Evolutionary conservation across 2,888 invertebrate genomes (phyloP), one percentile per base, ranked within the genome.

Genomic region (Macrophya annulata): DNA sequence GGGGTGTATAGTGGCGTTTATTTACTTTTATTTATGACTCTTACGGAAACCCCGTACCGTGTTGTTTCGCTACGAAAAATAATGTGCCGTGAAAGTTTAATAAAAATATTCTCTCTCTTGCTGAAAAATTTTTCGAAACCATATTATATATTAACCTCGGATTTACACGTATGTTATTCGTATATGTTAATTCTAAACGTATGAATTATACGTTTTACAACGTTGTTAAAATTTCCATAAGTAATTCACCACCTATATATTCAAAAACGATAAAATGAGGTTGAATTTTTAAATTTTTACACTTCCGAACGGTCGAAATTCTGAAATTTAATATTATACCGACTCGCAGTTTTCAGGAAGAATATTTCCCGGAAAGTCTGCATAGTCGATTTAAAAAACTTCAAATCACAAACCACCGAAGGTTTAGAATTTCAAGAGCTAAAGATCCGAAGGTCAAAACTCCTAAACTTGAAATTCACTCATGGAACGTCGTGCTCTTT

Each of bases 1-100:
- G 68, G 37, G 37, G 17, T 62, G 68, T 68, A 68, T 45, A 62
- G 51, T 77, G 45, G 76, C 55, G 51, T 83, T 45, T 83, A 68
- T 68, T 83, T 71, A 12, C 83, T 83, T 71, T 59, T 59, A 71
- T 83, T 83, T 83, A 83, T 68, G 43, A 68, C 68, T 68, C 68
- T 55, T 55, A 77, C 51, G 77, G 55, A 77, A 55, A 77, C 51
- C 17, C 31, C 15, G 51, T 77, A 31, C 17, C 31, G 37, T 37
- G 37, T 48, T 55, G 31, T 31, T 77, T 37, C 77, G 48, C 51
- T 77, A 25, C 40, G 31, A 31, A 77, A 77, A 77, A 48, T 48
- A 77, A 51, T 31, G 55, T 17, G 31, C 77, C 77, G 77, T 77
- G 31, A 77, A 77, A 77, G 51, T 77, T 55, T 51, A 77, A 55